Evolutionary conservation across 2,888 invertebrate genomes (phyloP), one percentile per base, ranked within the genome.

Genomic region (Cataglyphis altisquamis): DNA sequence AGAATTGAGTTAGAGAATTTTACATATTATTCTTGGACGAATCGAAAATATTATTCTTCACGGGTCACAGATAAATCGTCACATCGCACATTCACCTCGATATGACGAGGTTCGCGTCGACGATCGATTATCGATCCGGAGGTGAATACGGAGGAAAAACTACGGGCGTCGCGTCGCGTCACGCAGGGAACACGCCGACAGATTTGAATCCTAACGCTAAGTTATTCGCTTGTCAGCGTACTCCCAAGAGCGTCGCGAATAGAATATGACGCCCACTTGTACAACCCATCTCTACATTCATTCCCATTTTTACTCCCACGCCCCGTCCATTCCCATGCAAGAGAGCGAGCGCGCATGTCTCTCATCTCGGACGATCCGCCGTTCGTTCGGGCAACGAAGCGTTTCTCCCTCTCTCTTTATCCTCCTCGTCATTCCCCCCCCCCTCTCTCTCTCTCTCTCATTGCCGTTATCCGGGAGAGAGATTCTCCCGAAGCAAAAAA

Each of bases 281-380:
- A 72, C 78, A 77, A 80, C 78, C 72, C 78, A 48, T 80, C 78
- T 80, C 78, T 80, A 80, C 78, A 80, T 80, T 80, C 78, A 80
- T 80, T 80, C 78, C 78, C 78, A 80, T 80, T 80, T 80, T 80
- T 80, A 62, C 78, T 80, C 78, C 78, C 78, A 80, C 78, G 78
- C 78, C 78, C 70, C 78, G 78, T 80, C 78, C 78, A 80, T 80
- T 80, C 72, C 78, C 78, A 80, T 80, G 72, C 72, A 72, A 72
- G 72, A 32, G 68, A 60, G 60, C 70, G 78, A 68, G 45, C 78
- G 78, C 78, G 72, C 72, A 72, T 80, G 72, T 72, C 78, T 57
- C 68, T 70, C 78, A 80, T 80, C 78, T 80, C 68, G 60, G 60
- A 62, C 78, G 72, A 80, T 60, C 45, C 78, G 48, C n/a, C 8